Base-by-base conservation (phyloP, 2,888 invertebrate species). In the Folsomia candida region DNA sequence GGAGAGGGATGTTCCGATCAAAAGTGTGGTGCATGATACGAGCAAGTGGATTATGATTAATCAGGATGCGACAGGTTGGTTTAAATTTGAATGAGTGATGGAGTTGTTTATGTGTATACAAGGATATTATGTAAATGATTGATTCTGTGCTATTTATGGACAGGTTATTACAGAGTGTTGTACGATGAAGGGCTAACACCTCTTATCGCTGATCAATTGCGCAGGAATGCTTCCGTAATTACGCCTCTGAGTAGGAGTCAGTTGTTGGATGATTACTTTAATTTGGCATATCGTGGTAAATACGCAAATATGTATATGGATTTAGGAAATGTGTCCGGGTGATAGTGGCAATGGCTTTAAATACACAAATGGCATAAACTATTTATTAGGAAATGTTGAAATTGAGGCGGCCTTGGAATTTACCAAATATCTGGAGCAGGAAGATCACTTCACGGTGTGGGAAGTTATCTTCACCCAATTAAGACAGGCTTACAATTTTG, bases 201-300 rank as follows among this genome's bases (percentile, higher is more conserved):
- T 0, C 2, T 25, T 22, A 59, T 69, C 1, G 37, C 51, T n/a
- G 6, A 25, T 18, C 69, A 69, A 28, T 58, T 69, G 6, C 51
- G 60, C 2, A 27, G n/a, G 20, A 60, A 69, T 66, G 26, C 69
- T 9, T 26, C 25, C 22, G 51, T 65, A 1, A 61, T 69, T 14
- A 47, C 22, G 6, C 26, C 60, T 37, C 24, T 59, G n/a, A 69
- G 51, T 18, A 25, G 69, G 51, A 57, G 57, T 25, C 64, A 58
- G 26, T 26, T 69, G 26, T 20, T 69, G 4, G 69, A 69, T 58
- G 64, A 69, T 20, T 69, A 69, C 26, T 69, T 69, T 27, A 69
- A 61, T 0, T 9, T 64, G 24, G 63, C 69, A 4, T 69, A 22
- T 22, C 51, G 47, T 26, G 69, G 64, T n/a, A n/a, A n/a, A n/a